Evolutionary conservation across 1,140 invertebrate species (phyloP).

Genomic region (Neodiprion fabricii): DNA sequence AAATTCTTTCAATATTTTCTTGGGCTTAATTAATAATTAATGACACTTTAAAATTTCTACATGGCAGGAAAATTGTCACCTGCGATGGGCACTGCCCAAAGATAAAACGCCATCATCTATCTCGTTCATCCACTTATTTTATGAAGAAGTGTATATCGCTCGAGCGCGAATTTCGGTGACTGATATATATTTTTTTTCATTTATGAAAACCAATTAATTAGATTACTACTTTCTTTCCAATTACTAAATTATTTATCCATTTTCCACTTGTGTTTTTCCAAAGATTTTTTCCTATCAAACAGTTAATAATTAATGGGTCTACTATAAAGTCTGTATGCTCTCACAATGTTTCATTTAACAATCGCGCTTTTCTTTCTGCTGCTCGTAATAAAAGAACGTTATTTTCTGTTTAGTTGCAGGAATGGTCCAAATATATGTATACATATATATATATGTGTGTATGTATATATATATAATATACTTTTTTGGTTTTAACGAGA

Average conservation of each 20-base stretch:
- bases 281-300: constrained; percentile 36
- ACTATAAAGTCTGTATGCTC: constrained; percentile 54
- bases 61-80: constrained; percentile 49
- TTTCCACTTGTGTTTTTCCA: constrained; percentile 17
- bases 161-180: constrained; percentile 19
- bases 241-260: constrained; percentile 21
- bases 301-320: constrained; percentile 57
- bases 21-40: constrained; percentile 57
- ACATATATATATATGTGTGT: constrained; percentile 1
- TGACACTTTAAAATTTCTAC: constrained; percentile 59
- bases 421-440: constrained; percentile 57
- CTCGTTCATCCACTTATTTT: constrained; percentile 21
- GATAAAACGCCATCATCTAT: constrained; percentile 37
- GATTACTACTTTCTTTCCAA: constrained; percentile 9
- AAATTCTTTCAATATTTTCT: constrained; percentile 27
- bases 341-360: constrained; percentile 40
- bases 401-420: constrained; percentile 59
- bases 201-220: constrained; percentile 6
- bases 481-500: constrained; percentile 63
- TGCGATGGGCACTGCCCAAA: constrained; percentile 48
- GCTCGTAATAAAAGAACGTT: constrained; percentile 59
- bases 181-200: background rate
- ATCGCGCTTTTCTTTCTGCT: constrained; percentile 39
- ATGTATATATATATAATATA: constrained; percentile 61
- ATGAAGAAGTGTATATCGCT: constrained; percentile 22